phyloP scores from a whole-genome alignment of 2,113 vertebrate species.

The Coptodon rendalli region DNA sequence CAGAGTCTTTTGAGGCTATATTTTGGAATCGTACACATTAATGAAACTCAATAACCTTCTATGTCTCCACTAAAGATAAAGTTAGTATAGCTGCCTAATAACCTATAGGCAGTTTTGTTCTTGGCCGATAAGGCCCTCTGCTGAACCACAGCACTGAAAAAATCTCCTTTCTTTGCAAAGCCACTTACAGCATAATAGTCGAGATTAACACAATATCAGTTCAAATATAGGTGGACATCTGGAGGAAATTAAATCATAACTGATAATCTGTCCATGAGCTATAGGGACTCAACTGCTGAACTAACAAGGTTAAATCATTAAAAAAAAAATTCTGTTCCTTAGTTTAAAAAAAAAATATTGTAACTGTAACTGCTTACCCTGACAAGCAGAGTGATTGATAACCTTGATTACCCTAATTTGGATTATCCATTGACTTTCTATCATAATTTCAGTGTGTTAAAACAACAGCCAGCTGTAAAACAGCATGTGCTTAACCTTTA shows the following conservation, averaged over 20 bases:
- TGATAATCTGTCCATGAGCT: neutral
- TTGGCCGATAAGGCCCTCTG: neutral
- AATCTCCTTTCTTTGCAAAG: neutral
- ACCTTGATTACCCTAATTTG: neutral
- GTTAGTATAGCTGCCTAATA: neutral
- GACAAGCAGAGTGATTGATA: neutral
- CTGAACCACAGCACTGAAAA: neutral
- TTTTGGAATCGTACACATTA: slow-evolving; percentile 12
- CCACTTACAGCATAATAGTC: neutral
- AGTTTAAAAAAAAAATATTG: too few relatives aligned
- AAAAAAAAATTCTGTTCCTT: neutral
- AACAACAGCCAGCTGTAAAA: slow-evolving; percentile 20
- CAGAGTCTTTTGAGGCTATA: neutral
- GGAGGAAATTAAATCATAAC: neutral
- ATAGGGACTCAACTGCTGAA: neutral
- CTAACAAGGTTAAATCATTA: neutral
- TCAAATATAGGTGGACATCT: neutral
- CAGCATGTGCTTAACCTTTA: slow-evolving; percentile 2
- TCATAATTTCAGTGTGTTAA: neutral
- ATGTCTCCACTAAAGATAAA: slow-evolving; percentile 4
- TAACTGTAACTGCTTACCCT: neutral
- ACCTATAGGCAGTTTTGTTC: neutral
- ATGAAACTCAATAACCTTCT: neutral
- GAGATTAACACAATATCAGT: neutral
- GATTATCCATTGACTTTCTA: neutral